Conservation (phyloP, 2,888 invertebrate species). For the Luperina testacea region DNA sequence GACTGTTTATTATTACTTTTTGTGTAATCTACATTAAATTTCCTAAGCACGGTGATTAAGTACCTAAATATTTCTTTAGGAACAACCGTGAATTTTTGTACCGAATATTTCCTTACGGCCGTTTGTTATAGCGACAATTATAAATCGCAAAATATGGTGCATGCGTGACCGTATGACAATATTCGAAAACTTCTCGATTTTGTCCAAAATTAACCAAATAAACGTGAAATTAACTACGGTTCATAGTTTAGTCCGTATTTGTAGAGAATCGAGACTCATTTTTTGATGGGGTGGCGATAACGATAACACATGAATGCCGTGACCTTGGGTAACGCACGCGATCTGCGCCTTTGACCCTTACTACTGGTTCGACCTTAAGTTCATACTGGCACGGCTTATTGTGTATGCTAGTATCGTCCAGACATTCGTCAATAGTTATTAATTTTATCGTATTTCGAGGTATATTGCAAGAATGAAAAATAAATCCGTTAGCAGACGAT, state of each 20-base stretch:
- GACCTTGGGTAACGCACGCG: constrained; percentile 62
- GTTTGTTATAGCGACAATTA: constrained; percentile 26
- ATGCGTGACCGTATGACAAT: constrained; percentile 31
- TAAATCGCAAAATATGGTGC: background rate
- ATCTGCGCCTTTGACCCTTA: constrained; percentile 55
- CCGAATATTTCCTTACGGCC: constrained; percentile 26
- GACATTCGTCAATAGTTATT: constrained; percentile 1
- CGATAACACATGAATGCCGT: constrained; percentile 47
- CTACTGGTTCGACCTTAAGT: constrained; percentile 37
- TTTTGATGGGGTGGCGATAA: constrained; percentile 53
- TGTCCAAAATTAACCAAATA: constrained; percentile 20
- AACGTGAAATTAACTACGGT: constrained; percentile 6
- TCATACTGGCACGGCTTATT: constrained; percentile 2
- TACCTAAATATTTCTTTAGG: background rate
- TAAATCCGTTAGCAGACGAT: background rate
- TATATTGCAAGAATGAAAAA: background rate
- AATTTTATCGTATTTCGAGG: background rate
- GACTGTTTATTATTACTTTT: background rate
- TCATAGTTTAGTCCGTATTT: constrained; percentile 28
- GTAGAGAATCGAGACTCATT: constrained; percentile 47
- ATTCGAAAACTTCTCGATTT: background rate
- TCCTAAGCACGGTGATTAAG: background rate
- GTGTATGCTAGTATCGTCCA: background rate
- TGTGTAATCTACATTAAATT: background rate
- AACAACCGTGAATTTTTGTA: no score